Evolutionary conservation across 2,113 vertebrate genomes (phyloP).

Genomic region (Dromas ardeola): DNA sequence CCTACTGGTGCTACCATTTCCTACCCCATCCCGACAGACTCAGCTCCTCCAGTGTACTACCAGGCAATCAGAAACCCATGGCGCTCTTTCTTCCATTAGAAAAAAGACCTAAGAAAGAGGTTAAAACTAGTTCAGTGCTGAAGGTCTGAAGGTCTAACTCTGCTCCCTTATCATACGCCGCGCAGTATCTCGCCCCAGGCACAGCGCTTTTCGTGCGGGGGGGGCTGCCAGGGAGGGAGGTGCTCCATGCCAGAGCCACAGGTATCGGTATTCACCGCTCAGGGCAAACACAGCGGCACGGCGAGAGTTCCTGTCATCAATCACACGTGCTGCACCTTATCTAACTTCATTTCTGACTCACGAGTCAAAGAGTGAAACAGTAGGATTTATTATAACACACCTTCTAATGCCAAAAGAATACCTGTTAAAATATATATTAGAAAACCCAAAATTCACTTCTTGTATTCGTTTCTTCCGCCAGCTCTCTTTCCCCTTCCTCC

Average conservation of each 20-base stretch:
- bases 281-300: not conserved
- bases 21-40: not conserved
- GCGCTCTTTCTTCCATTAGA: not conserved
- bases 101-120: not conserved
- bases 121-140: not conserved
- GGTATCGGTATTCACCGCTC: not conserved
- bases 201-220: accelerated
- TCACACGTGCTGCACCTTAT: not conserved
- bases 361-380: not conserved
- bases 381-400: not conserved
- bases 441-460: not conserved
- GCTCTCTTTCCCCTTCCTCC: not conserved
- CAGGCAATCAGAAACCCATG: not conserved
- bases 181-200: not conserved
- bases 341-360: not conserved
- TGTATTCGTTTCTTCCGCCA: not conserved
- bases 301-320: accelerated
- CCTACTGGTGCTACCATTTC: not conserved
- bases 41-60: not conserved
- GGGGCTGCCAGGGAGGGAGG: not conserved
- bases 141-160: not conserved
- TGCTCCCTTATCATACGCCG: accelerated
- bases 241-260: not conserved
- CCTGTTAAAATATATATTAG: not conserved
- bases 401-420: not conserved